Evolutionary conservation across 2,113 vertebrate species (phyloP).

Genomic region (Todiramphus chloris): DNA sequence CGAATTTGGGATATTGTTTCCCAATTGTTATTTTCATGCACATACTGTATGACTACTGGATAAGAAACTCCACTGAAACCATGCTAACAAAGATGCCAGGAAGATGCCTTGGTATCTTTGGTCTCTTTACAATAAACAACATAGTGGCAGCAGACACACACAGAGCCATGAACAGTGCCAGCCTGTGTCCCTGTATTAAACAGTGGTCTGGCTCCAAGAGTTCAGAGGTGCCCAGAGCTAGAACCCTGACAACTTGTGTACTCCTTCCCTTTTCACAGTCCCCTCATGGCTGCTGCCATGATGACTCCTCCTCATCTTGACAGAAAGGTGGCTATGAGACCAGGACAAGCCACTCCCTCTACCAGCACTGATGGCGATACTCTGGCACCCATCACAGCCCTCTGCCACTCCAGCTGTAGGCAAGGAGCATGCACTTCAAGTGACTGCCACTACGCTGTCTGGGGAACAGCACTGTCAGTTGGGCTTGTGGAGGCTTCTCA

Average conservation of each 20-base stretch:
- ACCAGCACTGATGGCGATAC: not conserved
- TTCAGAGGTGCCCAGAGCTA: not conserved
- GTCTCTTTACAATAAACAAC: not conserved
- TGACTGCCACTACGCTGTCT: not conserved
- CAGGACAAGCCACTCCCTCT: not conserved
- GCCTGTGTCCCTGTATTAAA: not conserved
- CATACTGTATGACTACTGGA: no score
- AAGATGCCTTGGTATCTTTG: not conserved
- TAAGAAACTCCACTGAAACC: not conserved
- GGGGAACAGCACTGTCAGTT: rapidly evolving
- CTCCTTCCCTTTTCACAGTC: not conserved
- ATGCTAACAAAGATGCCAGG: not conserved
- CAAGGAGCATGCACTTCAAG: not conserved
- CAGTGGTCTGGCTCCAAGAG: not conserved
- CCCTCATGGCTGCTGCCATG: rapidly evolving
- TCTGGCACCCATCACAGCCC: rapidly evolving
- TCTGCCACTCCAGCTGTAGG: not conserved
- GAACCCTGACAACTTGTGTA: not conserved
- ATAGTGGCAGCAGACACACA: not conserved
- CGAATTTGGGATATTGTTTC: not conserved
- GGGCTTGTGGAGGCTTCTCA: not conserved
- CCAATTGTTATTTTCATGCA: not conserved
- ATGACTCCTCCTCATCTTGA: not conserved
- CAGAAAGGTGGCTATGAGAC: not conserved
- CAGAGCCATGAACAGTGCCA: not conserved